Evolutionary conservation across 2,888 invertebrate species (phyloP).

Genomic region (Clunio marinus): DNA sequence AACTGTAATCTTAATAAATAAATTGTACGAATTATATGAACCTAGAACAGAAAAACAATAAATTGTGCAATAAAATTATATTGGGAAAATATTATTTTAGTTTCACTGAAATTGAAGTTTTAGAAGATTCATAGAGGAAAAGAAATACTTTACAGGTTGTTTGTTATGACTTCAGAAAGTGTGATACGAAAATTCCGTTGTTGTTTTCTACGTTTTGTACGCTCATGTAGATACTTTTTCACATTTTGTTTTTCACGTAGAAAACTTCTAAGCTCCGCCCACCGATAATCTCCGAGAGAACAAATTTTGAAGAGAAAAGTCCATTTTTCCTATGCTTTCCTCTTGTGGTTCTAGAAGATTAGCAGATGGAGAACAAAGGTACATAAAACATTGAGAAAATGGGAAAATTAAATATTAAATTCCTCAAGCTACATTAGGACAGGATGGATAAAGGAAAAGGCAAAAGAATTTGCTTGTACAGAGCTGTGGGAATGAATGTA

Average conservation of each 20-base stretch:
- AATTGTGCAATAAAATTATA: constrained; percentile 18
- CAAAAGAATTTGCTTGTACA: too few species aligned
- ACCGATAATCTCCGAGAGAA: not conserved
- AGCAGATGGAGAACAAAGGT: not conserved
- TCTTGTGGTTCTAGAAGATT: not conserved
- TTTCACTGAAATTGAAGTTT: too few species aligned
- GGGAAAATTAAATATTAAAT: constrained; percentile 30
- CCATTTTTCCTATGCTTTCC: constrained; percentile 13
- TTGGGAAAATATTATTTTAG: too few species aligned
- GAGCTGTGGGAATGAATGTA: not conserved
- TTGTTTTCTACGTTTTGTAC: not conserved
- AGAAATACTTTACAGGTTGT: too few species aligned
- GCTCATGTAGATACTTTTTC: not conserved
- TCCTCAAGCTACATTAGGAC: not conserved
- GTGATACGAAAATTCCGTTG: too few species aligned
- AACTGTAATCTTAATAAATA: not conserved
- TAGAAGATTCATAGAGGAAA: too few species aligned
- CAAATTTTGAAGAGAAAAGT: not conserved
- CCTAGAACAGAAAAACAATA: constrained; percentile 8
- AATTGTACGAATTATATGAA: not conserved
- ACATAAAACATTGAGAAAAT: too few species aligned
- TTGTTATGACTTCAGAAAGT: too few species aligned
- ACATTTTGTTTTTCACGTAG: too few species aligned
- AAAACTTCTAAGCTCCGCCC: not conserved
- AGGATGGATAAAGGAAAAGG: not conserved